Conservation (phyloP, 92 coral and sea anemone genomes). For the Pocillopora meandrina region DNA sequence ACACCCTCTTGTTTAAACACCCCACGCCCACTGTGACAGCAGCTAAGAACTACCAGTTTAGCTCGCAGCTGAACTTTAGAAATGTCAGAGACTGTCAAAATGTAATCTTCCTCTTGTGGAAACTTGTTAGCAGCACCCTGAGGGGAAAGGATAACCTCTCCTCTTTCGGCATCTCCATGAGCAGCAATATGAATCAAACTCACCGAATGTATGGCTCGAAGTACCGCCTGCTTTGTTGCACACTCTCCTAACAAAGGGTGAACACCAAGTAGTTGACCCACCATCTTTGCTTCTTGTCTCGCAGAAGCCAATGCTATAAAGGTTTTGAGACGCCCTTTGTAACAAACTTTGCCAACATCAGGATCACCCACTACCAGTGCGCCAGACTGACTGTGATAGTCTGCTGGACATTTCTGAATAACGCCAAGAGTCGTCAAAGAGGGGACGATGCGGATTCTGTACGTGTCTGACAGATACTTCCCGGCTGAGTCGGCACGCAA, state of each 20-base stretch:
- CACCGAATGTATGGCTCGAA: too few species aligned
- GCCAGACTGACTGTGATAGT: slow-evolving; percentile 10
- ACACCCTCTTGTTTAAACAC: too few species aligned
- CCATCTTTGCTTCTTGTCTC: slow-evolving; percentile 7
- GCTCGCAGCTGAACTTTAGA: too few species aligned
- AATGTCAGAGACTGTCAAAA: too few species aligned
- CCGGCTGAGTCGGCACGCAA: not conserved
- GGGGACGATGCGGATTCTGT: slow-evolving; percentile 1
- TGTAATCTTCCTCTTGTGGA: too few species aligned
- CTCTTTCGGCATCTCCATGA: too few species aligned
- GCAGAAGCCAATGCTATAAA: not conserved
- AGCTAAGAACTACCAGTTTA: too few species aligned
- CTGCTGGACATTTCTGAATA: slow-evolving; percentile 1
- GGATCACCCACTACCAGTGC: slow-evolving; percentile 23
- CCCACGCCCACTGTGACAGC: too few species aligned
- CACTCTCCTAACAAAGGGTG: not conserved
- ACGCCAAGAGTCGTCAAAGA: slow-evolving; percentile 12
- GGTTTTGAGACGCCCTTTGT: not conserved
- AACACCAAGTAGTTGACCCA: not conserved
- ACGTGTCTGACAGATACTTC: too few species aligned
- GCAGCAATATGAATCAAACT: too few species aligned
- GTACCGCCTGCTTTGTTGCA: slow-evolving; percentile 8
- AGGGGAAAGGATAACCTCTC: too few species aligned
- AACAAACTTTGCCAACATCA: not conserved
- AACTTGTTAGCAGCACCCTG: too few species aligned